Conservation (phyloP, 2,113 vertebrate species). For the Sturnus vulgaris region DNA sequence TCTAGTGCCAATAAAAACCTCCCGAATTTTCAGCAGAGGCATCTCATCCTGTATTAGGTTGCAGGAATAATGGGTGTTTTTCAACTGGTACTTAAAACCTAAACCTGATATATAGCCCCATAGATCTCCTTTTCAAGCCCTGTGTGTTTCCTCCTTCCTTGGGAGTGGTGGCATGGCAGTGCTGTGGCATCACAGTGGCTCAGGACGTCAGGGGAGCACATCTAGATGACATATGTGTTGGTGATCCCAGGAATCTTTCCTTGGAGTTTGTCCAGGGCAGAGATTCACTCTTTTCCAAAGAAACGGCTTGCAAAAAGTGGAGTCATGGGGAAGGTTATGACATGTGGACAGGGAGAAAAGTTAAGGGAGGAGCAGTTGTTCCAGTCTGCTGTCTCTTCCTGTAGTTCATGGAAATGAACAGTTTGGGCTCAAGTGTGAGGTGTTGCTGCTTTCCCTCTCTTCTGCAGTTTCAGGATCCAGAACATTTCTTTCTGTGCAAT, state of each 20-base stretch:
- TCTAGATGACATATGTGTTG: not conserved
- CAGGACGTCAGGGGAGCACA: accelerated
- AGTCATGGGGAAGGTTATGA: not conserved
- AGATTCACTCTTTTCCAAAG: not conserved
- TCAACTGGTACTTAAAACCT: not conserved
- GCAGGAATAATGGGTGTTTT: not conserved
- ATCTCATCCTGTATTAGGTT: not conserved
- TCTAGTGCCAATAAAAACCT: not conserved
- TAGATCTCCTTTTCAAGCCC: not conserved
- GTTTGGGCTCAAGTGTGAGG: not conserved
- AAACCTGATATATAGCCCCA: not conserved
- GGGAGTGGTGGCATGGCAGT: not conserved
- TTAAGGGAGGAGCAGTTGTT: not conserved
- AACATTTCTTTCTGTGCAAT: not conserved
- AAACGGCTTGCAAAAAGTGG: not conserved
- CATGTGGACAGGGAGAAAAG: not conserved
- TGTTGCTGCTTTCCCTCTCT: not conserved
- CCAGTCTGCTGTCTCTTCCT: not conserved
- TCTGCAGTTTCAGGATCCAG: not conserved
- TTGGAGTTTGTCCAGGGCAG: not conserved
- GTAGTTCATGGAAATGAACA: not conserved
- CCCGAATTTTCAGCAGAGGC: not conserved
- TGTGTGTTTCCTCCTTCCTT: not conserved
- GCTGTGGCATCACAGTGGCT: not conserved
- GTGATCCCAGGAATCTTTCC: not conserved